phyloP scores from a whole-genome alignment of 1,140 invertebrate species.

The Drosophila serrata region DNA sequence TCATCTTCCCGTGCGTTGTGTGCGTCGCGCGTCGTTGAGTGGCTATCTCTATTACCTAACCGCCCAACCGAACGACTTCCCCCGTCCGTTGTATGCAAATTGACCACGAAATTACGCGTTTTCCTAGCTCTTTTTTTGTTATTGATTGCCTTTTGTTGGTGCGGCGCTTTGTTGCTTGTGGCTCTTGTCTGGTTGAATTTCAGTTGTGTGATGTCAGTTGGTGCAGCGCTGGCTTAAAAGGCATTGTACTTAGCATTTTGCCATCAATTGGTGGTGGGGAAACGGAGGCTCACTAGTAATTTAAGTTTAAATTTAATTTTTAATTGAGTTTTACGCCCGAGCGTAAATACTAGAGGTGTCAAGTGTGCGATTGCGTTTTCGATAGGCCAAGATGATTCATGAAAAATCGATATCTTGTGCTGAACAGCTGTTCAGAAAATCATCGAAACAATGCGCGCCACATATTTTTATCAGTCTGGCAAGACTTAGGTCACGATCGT shows the following conservation, averaged over 20 bases:
- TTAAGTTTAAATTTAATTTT: conserved; percentile 52
- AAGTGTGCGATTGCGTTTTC: conserved; percentile 19
- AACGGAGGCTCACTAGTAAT: conserved; percentile 48
- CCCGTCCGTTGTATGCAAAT: conserved; percentile 66
- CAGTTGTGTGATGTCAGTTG: conserved; percentile 44
- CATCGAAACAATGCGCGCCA: background rate
- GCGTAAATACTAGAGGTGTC: conserved; percentile 40
- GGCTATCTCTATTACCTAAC: conserved; percentile 65
- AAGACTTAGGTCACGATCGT: background rate
- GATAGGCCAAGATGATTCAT: conserved; percentile 27
- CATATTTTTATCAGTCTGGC: background rate
- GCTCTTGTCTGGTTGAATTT: conserved; percentile 25
- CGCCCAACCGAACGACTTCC: conserved; percentile 20
- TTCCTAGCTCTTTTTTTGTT: conserved; percentile 44
- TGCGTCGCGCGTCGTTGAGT: conserved; percentile 27
- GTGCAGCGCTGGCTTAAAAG: conserved; percentile 49
- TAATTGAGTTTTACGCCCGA: conserved; percentile 62
- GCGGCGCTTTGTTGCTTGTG: conserved; percentile 18
- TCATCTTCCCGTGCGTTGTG: conserved; percentile 61
- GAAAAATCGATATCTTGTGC: conserved; percentile 6
- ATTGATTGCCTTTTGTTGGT: conserved; percentile 49
- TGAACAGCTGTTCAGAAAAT: background rate
- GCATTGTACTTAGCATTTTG: conserved; percentile 55
- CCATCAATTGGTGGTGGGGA: conserved; percentile 12
- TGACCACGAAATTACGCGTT: conserved; percentile 73